These are phyloP conservation scores for Eulacestoma nigropectus DNA, from an alignment of 2,113 vertebrate genomes.

Conservation along the genomic window DNA sequence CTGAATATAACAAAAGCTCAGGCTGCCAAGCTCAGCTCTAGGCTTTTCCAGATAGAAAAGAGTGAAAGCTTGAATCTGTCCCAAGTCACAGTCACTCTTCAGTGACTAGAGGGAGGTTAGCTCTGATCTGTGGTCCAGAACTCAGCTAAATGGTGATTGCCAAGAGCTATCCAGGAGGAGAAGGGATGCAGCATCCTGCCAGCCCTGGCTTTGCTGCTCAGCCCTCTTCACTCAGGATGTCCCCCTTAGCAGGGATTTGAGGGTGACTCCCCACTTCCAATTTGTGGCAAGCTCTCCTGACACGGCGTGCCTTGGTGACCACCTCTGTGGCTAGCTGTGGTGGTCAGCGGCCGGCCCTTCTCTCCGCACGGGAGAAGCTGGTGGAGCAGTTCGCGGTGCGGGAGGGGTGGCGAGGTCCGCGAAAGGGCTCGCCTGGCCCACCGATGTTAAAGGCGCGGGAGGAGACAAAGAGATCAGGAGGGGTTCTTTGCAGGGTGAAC, in stretches of 20 bases:
- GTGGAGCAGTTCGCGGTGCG: too few relatives aligned
- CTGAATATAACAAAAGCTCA: background rate
- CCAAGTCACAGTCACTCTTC: background rate
- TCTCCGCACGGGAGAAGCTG: too few relatives aligned
- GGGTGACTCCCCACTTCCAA: background rate
- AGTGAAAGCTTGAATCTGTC: background rate
- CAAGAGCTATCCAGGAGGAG: background rate
- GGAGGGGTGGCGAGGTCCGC: too few relatives aligned
- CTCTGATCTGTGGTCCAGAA: background rate
- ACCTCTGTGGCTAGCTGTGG: too few relatives aligned
- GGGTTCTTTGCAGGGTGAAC: too few relatives aligned
- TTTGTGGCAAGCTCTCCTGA: background rate
- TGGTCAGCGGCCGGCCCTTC: too few relatives aligned
- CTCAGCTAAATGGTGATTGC: rapidly evolving
- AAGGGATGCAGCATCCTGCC: background rate
- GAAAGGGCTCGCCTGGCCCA: too few relatives aligned
- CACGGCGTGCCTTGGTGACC: too few relatives aligned
- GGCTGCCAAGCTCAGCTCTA: background rate
- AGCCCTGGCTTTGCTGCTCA: background rate
- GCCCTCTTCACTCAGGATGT: background rate
- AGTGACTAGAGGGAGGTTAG: background rate
- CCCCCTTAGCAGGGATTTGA: background rate
- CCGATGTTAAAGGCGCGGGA: too few relatives aligned
- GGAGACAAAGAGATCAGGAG: too few relatives aligned
- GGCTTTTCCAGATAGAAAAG: background rate